Percentiles rank a stretch among this genome's conserved stretches.
phyloP scores from a whole-genome alignment of 2,797 vertebrate genomes.

The Fundulus diaphanus region DNA sequence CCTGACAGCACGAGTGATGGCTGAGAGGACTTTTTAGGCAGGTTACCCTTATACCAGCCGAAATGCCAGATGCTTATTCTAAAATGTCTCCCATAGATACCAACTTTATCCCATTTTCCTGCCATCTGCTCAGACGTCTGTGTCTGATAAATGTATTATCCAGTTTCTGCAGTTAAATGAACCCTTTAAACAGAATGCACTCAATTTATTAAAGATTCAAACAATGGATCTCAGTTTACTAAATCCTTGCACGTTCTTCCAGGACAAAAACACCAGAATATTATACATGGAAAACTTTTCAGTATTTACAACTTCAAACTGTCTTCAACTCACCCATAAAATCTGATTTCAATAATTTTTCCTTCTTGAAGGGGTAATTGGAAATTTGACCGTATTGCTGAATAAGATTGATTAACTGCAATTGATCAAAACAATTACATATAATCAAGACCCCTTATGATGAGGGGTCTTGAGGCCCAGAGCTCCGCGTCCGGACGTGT shows the following conservation, averaged over 20 bases:
- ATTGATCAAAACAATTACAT: not conserved
- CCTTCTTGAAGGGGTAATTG: not conserved
- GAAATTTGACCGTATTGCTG: not conserved
- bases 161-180: constrained; percentile 37
- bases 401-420: not conserved
- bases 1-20: constrained; percentile 42
- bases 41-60: constrained; percentile 57
- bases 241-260: not conserved
- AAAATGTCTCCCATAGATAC: constrained; percentile 44
- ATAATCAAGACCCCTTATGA: no score
- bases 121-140: constrained; percentile 32
- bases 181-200: constrained; percentile 21
- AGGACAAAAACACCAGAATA: not conserved
- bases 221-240: constrained; percentile 22
- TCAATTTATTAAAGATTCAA: constrained; percentile 22
- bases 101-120: constrained; percentile 23
- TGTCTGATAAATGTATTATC: constrained; percentile 44
- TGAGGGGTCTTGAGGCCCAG: no score
- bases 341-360: not conserved
- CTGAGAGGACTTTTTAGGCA: constrained; percentile 42
- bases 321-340: not conserved
- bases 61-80: constrained; percentile 50
- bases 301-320: not conserved
- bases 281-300: not conserved
- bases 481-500: no score